A percentile compares a stretch with the other conserved stretches of the same genome.
Evolutionary conservation across 2,888 invertebrate species (phyloP).

Genomic region (Mesopsocus fuscifrons): DNA sequence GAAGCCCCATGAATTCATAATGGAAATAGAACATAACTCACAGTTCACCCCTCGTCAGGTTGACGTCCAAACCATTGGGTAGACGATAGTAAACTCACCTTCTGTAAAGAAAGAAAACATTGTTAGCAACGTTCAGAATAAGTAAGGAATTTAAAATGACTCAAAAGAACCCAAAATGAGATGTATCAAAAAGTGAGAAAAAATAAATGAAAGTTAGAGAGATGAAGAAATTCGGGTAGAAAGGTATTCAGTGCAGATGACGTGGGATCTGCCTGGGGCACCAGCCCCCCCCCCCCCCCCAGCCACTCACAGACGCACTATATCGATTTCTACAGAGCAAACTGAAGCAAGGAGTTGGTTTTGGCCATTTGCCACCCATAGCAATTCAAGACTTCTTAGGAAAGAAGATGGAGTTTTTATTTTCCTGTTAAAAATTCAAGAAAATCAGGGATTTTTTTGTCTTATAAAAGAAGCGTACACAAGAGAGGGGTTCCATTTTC

Average conservation of each 20-base stretch:
- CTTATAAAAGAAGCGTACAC: too few relatives aligned
- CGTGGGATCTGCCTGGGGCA: neutral
- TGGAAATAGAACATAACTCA: too few relatives aligned
- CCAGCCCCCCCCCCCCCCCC: neutral
- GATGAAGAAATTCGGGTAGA: neutral
- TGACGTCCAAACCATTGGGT: too few relatives aligned
- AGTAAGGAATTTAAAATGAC: neutral
- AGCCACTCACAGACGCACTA: neutral
- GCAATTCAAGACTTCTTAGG: neutral
- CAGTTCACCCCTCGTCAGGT: too few relatives aligned
- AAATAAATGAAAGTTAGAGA: neutral
- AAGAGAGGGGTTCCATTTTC: too few relatives aligned
- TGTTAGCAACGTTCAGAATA: too few relatives aligned
- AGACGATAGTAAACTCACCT: neutral
- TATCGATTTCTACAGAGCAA: neutral
- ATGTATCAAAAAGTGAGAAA: neutral
- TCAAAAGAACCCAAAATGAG: neutral
- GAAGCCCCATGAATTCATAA: too few relatives aligned
- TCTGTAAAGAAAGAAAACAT: neutral
- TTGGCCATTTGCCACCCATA: neutral
- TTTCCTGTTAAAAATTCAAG: constrained; percentile 5
- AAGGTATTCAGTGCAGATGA: constrained; percentile 2
- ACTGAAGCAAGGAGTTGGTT: neutral
- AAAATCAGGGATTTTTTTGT: constrained; percentile 1
- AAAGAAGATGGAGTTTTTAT: neutral